Evolutionary conservation across 2,888 invertebrate species (phyloP).

Genomic region (Cosmia pyralina): DNA sequence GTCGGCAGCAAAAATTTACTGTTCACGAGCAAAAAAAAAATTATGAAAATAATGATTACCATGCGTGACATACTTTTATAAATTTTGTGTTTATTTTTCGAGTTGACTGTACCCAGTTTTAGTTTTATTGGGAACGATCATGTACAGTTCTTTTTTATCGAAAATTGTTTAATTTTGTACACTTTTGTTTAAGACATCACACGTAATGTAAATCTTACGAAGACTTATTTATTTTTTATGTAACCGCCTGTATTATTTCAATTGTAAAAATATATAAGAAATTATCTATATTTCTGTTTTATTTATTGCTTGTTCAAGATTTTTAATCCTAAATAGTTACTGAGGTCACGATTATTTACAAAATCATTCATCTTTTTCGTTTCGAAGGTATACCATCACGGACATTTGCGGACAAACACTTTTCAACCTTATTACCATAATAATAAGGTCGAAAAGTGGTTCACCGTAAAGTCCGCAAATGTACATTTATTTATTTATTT

Average conservation of each 20-base stretch:
- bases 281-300: constrained; percentile 77
- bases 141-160: constrained; percentile 61
- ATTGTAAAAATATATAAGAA: constrained; percentile 89
- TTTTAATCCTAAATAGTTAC: not conserved
- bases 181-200: constrained; percentile 75
- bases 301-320: constrained; percentile 52
- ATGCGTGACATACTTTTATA: constrained; percentile 22
- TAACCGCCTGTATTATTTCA: constrained; percentile 90
- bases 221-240: constrained; percentile 88
- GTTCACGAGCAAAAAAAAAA: constrained; percentile 7
- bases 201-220: constrained; percentile 74
- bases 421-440: no score
- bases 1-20: constrained; percentile 32
- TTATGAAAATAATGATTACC: not conserved
- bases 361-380: not conserved
- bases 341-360: not conserved
- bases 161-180: constrained; percentile 61
- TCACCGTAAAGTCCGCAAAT: no score
- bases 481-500: no score
- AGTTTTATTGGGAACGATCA: constrained; percentile 47
- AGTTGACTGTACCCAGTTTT: constrained; percentile 54
- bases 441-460: no score
- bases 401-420: no score
- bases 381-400: no score
- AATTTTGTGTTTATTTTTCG: constrained; percentile 21